Base-by-base conservation (phyloP, 2,888 invertebrate genomes). In the Stenurella melanura region DNA sequence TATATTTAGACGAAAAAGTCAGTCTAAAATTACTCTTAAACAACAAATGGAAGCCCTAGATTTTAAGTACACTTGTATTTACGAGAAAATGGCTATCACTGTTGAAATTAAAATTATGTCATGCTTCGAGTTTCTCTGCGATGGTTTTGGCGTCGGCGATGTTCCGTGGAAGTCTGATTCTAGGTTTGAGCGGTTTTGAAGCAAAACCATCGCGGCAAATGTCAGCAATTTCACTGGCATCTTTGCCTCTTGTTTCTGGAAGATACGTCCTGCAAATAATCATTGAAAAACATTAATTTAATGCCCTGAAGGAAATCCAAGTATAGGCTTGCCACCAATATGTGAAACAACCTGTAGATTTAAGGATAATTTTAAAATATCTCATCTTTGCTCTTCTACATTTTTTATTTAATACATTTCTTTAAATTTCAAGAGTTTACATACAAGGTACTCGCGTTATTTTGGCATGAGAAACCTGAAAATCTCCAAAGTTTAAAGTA, bases 161-260 rank as follows among this genome's bases (percentile, higher is more conserved):
- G 10, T 64, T 30, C 26, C 63, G 60, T 30, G 50, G 30, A 10
- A 63, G 26, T 54, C 58, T 61, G 17, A 72, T 57, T 42, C 57
- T 38, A 10, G 26, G 1, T 26, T 66, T 7, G 7, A 78, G 61
- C 3, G 88, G 87, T 66, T 79, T 85, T 12, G 88, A 88, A 11
- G 80, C 68, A 61, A 95, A 91, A 18, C 95, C 95, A 82, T 91
- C 90, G 12, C 92, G 90, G 83, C 95, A 92, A 5, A 93, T 87
- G 56, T 92, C 90, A 0, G 93, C 92, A 57, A 95, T 91, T 80
- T 95, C 93, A 0, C 91, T 88, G 0, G 95, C 92, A 80, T 93
- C 93, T 81, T 90, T 92, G n/a, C 94, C 94, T 79, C 93, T 91
- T 0, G 96, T 95, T 89, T 96, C 96, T 5, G 95, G 95, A 84